phyloP scores from a whole-genome alignment of 2,888 invertebrate genomes.

The Chydorus sphaericus region DNA sequence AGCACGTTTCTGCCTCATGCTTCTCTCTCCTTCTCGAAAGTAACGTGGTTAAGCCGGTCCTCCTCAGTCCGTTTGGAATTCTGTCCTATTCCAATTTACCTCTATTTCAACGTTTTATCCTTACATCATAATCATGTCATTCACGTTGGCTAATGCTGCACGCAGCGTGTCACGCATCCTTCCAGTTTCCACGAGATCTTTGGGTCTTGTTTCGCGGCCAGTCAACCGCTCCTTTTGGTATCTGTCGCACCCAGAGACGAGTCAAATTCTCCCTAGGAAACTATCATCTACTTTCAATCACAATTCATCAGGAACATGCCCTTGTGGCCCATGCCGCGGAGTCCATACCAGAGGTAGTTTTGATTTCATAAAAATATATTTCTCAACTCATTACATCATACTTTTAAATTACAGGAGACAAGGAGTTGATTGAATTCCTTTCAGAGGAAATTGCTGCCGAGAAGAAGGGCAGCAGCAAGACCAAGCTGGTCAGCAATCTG shows the following conservation, averaged over 20 bases:
- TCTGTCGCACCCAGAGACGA: not conserved
- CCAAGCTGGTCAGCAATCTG: conserved; percentile 41
- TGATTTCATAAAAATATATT: not conserved
- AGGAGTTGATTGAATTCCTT: conserved; percentile 76
- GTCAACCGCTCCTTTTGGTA: conserved; percentile 6
- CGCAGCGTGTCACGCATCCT: conserved; percentile 1
- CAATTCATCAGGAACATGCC: conserved; percentile 7
- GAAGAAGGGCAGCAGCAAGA: conserved; percentile 49
- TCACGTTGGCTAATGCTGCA: not conserved
- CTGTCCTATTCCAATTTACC: too few species aligned
- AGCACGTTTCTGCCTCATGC: too few species aligned
- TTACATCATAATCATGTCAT: conserved; percentile 9
- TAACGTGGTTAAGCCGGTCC: too few species aligned
- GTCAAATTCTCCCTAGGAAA: not conserved
- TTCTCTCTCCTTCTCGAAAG: too few species aligned
- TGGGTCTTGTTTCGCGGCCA: not conserved
- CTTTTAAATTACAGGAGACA: conserved; percentile 49
- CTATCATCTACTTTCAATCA: not conserved
- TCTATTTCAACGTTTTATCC: too few species aligned
- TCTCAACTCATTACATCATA: not conserved
- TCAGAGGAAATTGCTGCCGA: conserved; percentile 88
- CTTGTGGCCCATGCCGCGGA: conserved; percentile 13
- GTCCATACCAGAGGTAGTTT: conserved; percentile 14
- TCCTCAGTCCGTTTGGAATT: too few species aligned
- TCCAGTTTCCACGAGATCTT: conserved; percentile 7